phyloP scores from a whole-genome alignment of 1,140 invertebrate species.

The Chironomus striatipennis region DNA sequence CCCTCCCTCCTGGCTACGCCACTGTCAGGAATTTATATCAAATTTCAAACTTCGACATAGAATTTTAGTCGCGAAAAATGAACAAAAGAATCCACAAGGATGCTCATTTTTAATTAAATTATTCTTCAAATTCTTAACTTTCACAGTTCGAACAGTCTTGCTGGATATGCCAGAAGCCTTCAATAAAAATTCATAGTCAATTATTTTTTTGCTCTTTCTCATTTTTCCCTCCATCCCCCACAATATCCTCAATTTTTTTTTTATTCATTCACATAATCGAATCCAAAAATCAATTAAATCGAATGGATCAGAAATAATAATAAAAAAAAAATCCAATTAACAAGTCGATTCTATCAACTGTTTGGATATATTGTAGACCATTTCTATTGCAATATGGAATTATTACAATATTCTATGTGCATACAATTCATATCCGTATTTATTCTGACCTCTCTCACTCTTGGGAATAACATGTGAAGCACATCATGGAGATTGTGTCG shows the following conservation, averaged over 20 bases:
- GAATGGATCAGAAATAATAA: background rate
- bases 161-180: background rate
- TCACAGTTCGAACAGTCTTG: no score
- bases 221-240: background rate
- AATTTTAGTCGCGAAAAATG: no score
- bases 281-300: slow-evolving; percentile 9
- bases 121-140: no score
- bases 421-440: background rate
- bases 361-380: background rate
- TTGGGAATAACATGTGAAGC: background rate
- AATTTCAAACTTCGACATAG: no score
- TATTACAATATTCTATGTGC: background rate
- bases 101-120: no score
- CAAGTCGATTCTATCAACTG: background rate
- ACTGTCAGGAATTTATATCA: no score
- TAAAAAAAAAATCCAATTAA: slow-evolving; percentile 15
- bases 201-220: background rate
- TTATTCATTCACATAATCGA: background rate
- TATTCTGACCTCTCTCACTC: background rate
- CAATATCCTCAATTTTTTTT: background rate
- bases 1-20: no score
- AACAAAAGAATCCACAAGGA: no score
- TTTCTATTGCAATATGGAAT: slow-evolving; percentile 13
- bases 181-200: background rate
- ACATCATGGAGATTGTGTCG: no score